Conservation (phyloP, 2,113 vertebrate genomes). For the Heterochromis multidens region DNA sequence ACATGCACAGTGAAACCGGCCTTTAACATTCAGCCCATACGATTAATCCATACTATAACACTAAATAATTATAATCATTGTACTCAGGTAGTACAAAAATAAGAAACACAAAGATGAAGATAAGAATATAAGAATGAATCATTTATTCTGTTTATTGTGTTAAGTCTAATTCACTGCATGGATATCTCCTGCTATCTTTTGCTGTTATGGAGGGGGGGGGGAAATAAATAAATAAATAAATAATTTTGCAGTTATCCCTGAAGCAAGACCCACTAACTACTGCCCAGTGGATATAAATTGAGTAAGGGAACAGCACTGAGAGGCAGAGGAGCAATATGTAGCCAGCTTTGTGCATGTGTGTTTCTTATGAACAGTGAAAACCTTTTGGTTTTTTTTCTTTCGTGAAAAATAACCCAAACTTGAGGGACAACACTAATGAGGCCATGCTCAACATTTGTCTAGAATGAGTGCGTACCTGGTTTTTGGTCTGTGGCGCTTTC, state of each 20-base stretch:
- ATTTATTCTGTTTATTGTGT: neutral
- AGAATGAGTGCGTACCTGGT: conserved; percentile 79
- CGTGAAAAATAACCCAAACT: neutral
- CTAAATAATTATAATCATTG: neutral
- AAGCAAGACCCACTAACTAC: neutral
- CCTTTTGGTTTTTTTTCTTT: no score
- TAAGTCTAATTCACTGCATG: neutral
- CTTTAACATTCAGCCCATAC: neutral
- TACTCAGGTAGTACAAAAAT: neutral
- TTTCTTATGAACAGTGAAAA: neutral
- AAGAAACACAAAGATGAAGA: neutral
- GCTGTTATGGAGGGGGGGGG: neutral
- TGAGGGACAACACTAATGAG: accelerated
- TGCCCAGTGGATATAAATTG: neutral
- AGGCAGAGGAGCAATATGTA: neutral
- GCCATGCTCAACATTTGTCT: neutral
- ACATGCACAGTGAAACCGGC: neutral
- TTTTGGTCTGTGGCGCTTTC: conserved; percentile 89
- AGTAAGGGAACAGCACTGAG: neutral
- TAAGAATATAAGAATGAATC: neutral
- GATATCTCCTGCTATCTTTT: neutral
- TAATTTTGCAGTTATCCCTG: neutral
- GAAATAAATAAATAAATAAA: no score
- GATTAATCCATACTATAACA: neutral
- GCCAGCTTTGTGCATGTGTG: neutral